Evolutionary conservation across 2,888 invertebrate species (phyloP).

Genomic region (Tinea semifulvella): DNA sequence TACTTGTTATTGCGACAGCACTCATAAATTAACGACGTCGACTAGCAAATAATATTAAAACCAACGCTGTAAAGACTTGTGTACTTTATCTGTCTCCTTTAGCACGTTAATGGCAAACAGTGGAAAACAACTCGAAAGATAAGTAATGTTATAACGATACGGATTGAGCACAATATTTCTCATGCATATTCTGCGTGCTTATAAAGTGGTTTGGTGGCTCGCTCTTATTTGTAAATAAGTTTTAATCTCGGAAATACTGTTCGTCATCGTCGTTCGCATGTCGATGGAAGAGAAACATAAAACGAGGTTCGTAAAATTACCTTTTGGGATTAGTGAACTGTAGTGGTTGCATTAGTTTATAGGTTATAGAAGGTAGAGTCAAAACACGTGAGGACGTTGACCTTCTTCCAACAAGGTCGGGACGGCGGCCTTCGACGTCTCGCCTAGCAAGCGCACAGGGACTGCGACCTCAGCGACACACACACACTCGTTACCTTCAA

Average conservation of each 20-base stretch:
- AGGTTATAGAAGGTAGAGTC: slow-evolving; percentile 19
- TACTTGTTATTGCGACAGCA: background rate
- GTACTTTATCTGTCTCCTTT: slow-evolving; percentile 2
- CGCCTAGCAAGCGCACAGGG: slow-evolving; percentile 43
- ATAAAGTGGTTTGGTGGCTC: too few relatives aligned
- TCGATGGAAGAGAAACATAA: too few relatives aligned
- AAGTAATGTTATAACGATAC: slow-evolving; percentile 2
- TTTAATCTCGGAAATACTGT: too few relatives aligned
- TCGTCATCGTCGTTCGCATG: too few relatives aligned
- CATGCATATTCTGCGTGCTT: slow-evolving; percentile 3
- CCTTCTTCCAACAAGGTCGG: slow-evolving; percentile 63
- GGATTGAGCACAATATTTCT: background rate
- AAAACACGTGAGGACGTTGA: slow-evolving; percentile 56
- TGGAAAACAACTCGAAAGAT: slow-evolving; percentile 9
- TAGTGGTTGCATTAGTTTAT: slow-evolving; percentile 11
- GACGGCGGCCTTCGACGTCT: slow-evolving; percentile 63
- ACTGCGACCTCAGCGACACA: slow-evolving; percentile 34
- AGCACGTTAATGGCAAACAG: slow-evolving; percentile 1
- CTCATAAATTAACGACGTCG: background rate
- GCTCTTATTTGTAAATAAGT: too few relatives aligned
- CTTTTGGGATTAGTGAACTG: slow-evolving; percentile 9
- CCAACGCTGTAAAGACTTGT: background rate
- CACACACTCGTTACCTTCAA: slow-evolving; percentile 52
- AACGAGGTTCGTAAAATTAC: background rate
- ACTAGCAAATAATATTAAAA: background rate